Conservation (phyloP, 2,797 vertebrate genomes). For the Pteronotus mesoamericanus region DNA sequence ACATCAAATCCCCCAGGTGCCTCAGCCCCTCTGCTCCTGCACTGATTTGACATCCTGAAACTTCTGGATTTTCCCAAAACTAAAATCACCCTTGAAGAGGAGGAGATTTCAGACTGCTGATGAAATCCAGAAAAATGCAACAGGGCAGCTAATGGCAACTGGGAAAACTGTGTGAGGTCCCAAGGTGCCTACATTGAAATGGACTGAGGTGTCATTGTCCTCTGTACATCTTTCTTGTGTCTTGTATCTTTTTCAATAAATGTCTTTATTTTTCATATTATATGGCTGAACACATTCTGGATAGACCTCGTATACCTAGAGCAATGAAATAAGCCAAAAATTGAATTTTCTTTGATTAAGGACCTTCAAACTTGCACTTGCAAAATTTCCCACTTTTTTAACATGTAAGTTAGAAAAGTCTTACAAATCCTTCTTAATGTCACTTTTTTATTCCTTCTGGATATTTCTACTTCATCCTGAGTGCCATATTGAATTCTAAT, state of each 20-base stretch:
- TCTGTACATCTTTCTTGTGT: too few relatives aligned
- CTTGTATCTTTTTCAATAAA: too few relatives aligned
- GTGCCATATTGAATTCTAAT: not conserved
- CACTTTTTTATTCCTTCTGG: not conserved
- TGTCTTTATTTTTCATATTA: too few relatives aligned
- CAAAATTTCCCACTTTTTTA: not conserved
- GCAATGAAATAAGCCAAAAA: not conserved
- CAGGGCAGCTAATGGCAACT: too few relatives aligned
- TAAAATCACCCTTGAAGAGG: not conserved
- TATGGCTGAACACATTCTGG: too few relatives aligned
- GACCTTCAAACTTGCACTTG: not conserved
- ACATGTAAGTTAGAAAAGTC: not conserved
- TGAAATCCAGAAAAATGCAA: too few relatives aligned
- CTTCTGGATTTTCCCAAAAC: not conserved
- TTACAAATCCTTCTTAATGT: not conserved
- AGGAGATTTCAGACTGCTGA: not conserved
- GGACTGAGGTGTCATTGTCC: too few relatives aligned
- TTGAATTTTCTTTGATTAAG: not conserved
- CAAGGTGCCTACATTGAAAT: too few relatives aligned
- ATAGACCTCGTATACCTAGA: too few relatives aligned
- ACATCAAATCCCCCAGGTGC: not conserved
- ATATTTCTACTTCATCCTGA: not conserved
- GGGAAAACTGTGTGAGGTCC: too few relatives aligned
- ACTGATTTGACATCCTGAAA: not conserved
- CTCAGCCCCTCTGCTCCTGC: not conserved